phyloP scores from a whole-genome alignment of 2,113 vertebrate species.

The Callionymus lyra region DNA sequence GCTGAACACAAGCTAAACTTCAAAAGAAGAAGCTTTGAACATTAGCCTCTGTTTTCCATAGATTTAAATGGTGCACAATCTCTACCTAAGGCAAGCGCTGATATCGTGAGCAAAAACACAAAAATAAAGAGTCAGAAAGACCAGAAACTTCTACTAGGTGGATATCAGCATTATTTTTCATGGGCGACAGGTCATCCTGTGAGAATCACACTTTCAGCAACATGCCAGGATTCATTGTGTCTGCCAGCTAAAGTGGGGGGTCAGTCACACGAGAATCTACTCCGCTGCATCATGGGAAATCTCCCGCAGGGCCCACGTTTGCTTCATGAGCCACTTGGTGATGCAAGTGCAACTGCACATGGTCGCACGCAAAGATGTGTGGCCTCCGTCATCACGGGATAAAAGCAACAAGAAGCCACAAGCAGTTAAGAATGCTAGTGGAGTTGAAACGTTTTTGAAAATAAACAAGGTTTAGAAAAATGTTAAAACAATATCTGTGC shows the following conservation, averaged over 20 bases:
- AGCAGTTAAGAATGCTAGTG: slow-evolving; percentile 13
- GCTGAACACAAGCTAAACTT: too few relatives aligned
- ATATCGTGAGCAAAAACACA: slow-evolving; percentile 1
- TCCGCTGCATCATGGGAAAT: slow-evolving; percentile 52
- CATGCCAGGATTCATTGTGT: slow-evolving; percentile 50
- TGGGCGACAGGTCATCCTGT: slow-evolving; percentile 32
- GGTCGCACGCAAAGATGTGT: slow-evolving; percentile 8
- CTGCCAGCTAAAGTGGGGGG: slow-evolving; percentile 43
- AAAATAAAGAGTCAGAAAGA: slow-evolving; percentile 20
- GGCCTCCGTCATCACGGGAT: slow-evolving; percentile 22
- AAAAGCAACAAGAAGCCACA: not conserved
- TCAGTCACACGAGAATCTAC: slow-evolving; percentile 43
- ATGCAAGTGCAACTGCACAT: slow-evolving; percentile 29
- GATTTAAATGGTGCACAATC: too few relatives aligned
- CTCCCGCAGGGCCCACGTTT: slow-evolving; percentile 25
- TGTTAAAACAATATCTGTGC: too few relatives aligned
- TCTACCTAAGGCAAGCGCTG: too few relatives aligned
- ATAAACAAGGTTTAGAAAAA: slow-evolving; percentile 1
- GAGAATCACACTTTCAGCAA: slow-evolving; percentile 54
- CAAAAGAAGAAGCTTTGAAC: too few relatives aligned
- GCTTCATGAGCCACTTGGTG: slow-evolving; percentile 35
- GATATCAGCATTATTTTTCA: slow-evolving; percentile 10
- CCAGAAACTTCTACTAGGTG: slow-evolving; percentile 1
- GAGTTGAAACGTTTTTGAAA: slow-evolving; percentile 15
- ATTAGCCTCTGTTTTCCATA: too few relatives aligned